Evolutionary conservation across 2,888 invertebrate genomes (phyloP), one percentile per base, ranked within the genome.

Genomic region (Idaea straminata): DNA sequence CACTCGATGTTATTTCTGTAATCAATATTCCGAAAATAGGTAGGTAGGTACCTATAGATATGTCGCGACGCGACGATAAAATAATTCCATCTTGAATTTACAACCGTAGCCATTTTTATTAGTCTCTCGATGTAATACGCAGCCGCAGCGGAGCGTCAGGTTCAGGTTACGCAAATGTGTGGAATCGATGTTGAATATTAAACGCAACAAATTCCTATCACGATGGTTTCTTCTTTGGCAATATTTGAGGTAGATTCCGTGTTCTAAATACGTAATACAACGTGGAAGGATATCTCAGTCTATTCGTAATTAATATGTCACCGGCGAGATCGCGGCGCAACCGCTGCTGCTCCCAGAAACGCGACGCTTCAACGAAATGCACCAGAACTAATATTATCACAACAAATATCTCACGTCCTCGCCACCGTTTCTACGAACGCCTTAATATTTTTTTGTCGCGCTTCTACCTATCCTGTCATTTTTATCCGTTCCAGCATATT

Each of bases 371-470:
- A 84, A 73, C 82, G 90, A 91, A 90, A 80, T 72, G 79, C 80
- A 72, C 75, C 79, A 79, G 71, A 81, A 84, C 89, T 88, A 89
- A 91, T 89, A 89, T 91, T 90, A 88, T 90, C 87, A 83, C 82
- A 76, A 83, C 87, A 89, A 89, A 88, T 86, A 85, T 87, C 86
- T 86, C 89, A 86, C 87, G 84, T 83, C 75, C 77, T 66, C 77
- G 84, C 83, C 74, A 85, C 82, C 73, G 77, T 71, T 91, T 91
- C 92, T 75, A 66, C 72, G 88, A 90, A 91, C 75, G 71, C 61
- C 67, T 60, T 10, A 65, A 69, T 69, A 72, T 77, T 82, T 79
- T 80, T 86, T 85, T 83, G 79, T 80, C 73, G 47, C 36, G 72
- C 79, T 77, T 73, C 79, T 76, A 72, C 68, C 77, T 64, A 74